phyloP scores from a whole-genome alignment of 2,113 vertebrate genomes.

The Tachysurus vachellii region DNA sequence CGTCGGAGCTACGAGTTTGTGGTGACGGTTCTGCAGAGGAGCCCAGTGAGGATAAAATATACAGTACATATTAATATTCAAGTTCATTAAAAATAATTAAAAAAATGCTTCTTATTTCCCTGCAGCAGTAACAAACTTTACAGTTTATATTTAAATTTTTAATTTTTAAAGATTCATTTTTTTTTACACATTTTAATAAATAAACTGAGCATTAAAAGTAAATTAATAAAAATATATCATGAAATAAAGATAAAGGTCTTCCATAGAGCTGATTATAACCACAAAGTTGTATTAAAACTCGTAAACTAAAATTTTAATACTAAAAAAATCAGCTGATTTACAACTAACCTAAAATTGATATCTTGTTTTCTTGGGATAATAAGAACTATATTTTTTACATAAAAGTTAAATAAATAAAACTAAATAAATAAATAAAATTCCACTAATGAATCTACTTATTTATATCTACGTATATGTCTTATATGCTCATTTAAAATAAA shows the following conservation, averaged over 20 bases:
- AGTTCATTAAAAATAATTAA: background rate
- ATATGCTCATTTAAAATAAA: background rate
- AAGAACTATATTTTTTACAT: background rate
- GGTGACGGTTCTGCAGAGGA: background rate
- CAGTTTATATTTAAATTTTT: no score
- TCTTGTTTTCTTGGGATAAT: background rate
- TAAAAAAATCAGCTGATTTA: background rate
- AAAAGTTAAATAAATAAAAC: background rate
- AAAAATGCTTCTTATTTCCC: no score
- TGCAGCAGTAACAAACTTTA: background rate
- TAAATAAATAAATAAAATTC: background rate
- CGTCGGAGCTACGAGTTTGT: background rate
- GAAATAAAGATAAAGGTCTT: no score
- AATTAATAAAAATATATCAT: no score
- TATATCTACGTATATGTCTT: no score
- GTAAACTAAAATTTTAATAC: background rate
- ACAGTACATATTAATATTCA: background rate
- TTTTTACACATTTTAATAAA: no score
- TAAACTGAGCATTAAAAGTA: no score
- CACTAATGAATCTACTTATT: background rate
- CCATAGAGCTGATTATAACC: no score
- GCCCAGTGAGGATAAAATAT: background rate
- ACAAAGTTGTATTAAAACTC: background rate
- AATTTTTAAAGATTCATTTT: no score
- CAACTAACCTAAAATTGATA: background rate